Conservation (phyloP, 2,797 vertebrate genomes). For the Sphenopsis melanotis region DNA sequence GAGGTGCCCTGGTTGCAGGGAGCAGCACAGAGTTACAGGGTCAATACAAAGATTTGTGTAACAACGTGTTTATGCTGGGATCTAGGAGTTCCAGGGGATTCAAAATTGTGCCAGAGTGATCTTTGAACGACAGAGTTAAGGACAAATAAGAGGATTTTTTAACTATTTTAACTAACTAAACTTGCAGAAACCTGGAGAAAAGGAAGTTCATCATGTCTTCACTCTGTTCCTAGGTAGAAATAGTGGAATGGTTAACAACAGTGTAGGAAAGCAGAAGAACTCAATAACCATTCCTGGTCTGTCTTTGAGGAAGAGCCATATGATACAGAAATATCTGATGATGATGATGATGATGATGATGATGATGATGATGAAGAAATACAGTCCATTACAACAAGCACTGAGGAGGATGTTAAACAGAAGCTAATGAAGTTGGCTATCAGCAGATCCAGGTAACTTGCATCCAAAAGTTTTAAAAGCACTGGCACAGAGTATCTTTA, state of each 20-base stretch:
- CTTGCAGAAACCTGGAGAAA: background rate
- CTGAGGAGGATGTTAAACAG: background rate
- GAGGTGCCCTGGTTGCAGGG: background rate
- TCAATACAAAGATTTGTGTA: background rate
- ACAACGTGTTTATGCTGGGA: fast-evolving
- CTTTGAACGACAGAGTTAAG: background rate
- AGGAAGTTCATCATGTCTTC: background rate
- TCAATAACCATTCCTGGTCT: background rate
- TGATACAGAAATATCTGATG: background rate
- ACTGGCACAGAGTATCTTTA: constrained; percentile 40
- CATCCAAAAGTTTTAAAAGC: constrained; percentile 42
- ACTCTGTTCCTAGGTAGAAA: background rate
- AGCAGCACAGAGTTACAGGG: background rate
- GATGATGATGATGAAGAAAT: background rate
- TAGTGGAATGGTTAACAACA: background rate
- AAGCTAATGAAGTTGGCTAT: constrained; percentile 3
- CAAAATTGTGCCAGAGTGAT: background rate
- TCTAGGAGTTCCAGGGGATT: background rate
- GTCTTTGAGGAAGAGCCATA: background rate
- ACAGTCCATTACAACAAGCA: background rate
- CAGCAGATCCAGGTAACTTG: constrained; percentile 3
- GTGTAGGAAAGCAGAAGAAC: background rate
- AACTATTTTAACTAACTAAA: too few species aligned
- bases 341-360: background rate
- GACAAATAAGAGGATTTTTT: background rate